A percentile compares a stretch with the other conserved stretches of the same genome.
These are phyloP conservation scores for Drymodes brunneopygia DNA, from an alignment of 2,113 vertebrate genomes.

Conservation along the genomic window DNA sequence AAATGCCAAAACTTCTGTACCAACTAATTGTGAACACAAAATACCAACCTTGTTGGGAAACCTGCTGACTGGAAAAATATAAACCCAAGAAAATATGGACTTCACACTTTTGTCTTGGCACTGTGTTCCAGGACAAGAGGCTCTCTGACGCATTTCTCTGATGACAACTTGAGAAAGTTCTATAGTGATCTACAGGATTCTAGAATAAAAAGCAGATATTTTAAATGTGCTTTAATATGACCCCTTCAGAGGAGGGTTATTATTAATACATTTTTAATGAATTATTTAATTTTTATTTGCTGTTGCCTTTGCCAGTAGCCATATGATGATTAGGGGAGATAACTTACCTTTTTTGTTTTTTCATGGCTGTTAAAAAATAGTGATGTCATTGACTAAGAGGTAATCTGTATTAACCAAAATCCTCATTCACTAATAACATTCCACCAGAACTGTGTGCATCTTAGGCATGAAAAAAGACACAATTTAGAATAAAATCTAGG, in stretches of 20 bases:
- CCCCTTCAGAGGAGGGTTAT: neutral
- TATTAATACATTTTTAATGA: neutral
- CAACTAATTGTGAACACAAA: neutral
- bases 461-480: neutral
- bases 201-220: neutral
- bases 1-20: neutral
- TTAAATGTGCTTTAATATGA: neutral
- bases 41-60: neutral
- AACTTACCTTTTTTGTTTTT: neutral
- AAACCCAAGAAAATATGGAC: neutral
- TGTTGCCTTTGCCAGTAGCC: neutral
- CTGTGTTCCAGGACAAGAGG: neutral
- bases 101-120: neutral
- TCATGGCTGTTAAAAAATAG: neutral
- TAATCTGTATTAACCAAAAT: neutral
- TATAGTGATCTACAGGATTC: neutral
- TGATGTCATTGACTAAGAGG: neutral
- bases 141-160: rapidly evolving
- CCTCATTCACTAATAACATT: neutral
- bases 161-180: neutral
- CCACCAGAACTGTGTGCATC: neutral
- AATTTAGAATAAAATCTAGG: neutral
- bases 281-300: neutral
- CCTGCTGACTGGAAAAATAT: neutral
- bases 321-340: neutral